Evolutionary conservation across 2,113 vertebrate genomes (phyloP), one percentile per base, ranked within the genome.

Genomic region (Tupaia chinensis): DNA sequence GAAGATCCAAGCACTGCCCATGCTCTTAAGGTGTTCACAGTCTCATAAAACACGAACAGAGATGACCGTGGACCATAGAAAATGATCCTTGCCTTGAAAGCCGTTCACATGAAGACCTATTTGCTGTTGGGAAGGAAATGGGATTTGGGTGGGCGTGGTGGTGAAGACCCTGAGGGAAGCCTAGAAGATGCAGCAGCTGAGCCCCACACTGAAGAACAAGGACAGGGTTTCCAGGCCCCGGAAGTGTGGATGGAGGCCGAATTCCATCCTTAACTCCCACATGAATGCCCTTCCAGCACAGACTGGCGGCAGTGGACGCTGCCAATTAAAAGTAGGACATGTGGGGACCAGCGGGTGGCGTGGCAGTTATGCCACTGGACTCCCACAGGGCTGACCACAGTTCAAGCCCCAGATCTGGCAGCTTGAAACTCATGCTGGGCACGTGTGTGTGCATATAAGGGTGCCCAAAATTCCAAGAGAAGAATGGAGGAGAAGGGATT

Each of bases 21-120:
- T 60, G n/a, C n/a, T 56, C 23, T 74, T 89, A n/a, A 72, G 0
- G 20, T 87, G n/a, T 80, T 83, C 69, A 70, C 23, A 29, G 34
- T 68, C n/a, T 74, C 22, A 44, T 53, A 82, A 97, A 87, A 78
- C 60, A 89, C 74, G 25, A 44, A 69, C 19, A 92, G 58, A 96
- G 86, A 93, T 82, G 34, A 69, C 76, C 68, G 23, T 81, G 87
- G 27, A 82, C 85, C 60, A 73, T n/a, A 92, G 74, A 78, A 97
- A 95, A 93, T 86, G n/a, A 74, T 66, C 90, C 29, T 79, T 87
- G 72, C n/a, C 69, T 32, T 25, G 68, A 93, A 70, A 73, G 22
- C 69, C 32, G 60, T 70, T 72, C 70, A 91, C 84, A 85, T 81
- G 25, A 86, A 89, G 73, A 68, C 44, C 11, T 29, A 15, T 11